phyloP scores from a whole-genome alignment of 2,113 vertebrate genomes.

The Ptychochromis oligacanthus region DNA sequence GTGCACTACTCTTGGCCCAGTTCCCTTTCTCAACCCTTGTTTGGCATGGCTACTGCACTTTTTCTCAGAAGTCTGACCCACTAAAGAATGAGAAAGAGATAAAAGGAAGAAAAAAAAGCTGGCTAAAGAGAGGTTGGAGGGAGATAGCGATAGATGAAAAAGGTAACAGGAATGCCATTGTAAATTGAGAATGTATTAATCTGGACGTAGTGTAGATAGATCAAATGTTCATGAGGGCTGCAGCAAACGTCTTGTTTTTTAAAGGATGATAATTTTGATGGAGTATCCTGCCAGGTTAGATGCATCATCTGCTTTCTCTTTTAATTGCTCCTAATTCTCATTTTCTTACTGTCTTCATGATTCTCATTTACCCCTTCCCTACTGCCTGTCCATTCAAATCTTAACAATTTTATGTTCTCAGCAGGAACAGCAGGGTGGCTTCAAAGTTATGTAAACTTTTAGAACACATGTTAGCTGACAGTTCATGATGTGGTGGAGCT shows the following conservation, averaged over 20 bases:
- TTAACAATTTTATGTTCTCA: background rate
- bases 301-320: background rate
- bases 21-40: slow-evolving; percentile 11
- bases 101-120: background rate
- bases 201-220: background rate
- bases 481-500: background rate
- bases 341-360: background rate
- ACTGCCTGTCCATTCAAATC: background rate
- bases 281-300: background rate
- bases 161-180: background rate
- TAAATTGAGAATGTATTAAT: background rate
- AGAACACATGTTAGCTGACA: slow-evolving; percentile 2
- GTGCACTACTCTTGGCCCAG: background rate
- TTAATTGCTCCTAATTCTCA: background rate
- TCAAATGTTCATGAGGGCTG: background rate
- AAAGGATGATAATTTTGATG: background rate
- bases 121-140: background rate
- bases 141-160: background rate
- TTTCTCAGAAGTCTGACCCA: slow-evolving; percentile 20
- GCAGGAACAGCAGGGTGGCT: slow-evolving; percentile 20
- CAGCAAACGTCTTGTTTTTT: background rate
- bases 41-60: slow-evolving; percentile 10
- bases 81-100: background rate
- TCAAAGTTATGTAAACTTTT: background rate
- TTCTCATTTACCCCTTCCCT: background rate